Conservation (phyloP, 2,797 vertebrate genomes). For the Coluber constrictor region DNA sequence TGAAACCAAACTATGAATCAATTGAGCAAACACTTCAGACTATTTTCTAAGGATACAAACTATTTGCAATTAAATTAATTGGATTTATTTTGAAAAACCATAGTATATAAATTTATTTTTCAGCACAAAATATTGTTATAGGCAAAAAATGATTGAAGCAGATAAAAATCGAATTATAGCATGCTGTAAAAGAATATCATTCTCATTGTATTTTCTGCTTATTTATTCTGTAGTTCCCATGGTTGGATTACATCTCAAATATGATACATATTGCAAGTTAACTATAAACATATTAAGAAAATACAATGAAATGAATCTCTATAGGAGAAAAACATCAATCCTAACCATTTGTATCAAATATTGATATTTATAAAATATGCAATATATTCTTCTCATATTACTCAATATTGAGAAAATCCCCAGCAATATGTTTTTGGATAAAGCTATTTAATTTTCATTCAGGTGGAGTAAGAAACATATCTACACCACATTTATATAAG, state of each 20-base stretch:
- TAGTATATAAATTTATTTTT: neutral
- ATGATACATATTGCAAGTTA: neutral
- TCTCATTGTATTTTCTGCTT: neutral
- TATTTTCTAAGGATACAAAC: neutral
- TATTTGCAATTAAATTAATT: neutral
- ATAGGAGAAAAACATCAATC: neutral
- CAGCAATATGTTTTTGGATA: neutral
- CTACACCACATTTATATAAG: neutral
- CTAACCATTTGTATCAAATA: neutral
- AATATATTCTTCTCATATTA: neutral
- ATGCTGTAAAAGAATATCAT: neutral
- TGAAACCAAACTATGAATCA: neutral
- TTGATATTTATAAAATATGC: neutral
- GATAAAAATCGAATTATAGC: neutral
- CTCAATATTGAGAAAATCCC: neutral
- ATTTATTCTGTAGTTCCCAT: neutral
- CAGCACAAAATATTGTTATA: neutral
- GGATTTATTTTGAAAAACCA: neutral
- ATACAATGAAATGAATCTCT: neutral
- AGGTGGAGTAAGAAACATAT: neutral
- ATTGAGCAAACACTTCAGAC: neutral
- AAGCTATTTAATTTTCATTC: neutral
- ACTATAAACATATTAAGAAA: neutral
- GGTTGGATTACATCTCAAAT: neutral
- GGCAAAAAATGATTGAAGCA: neutral